Base-by-base conservation (phyloP, 2,113 vertebrate species). In the Chiloscyllium plagiosum region DNA sequence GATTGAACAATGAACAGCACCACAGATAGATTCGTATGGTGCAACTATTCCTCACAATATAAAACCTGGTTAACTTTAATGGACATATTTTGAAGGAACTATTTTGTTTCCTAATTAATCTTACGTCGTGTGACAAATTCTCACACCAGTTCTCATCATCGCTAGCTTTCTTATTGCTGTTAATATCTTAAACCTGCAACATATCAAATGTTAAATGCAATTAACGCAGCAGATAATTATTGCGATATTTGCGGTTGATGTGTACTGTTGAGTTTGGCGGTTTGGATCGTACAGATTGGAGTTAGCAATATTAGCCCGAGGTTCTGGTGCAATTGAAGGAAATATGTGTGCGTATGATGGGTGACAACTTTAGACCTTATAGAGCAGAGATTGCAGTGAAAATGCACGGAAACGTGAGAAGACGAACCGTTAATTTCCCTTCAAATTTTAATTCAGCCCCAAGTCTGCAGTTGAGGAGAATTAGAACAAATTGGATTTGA, bases 81-180 rank as follows among this genome's bases (percentile, higher is more conserved):
- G 33, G 22, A 15, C 47, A 95, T 37, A 29, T 26, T 95, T 95
- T 70, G 0, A 72, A 95, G 94, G 94, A 29, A 95, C 94, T 95
- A 95, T 70, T 95, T 95, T 95, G 94, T 26, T 29, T 52, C 68
- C 69, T 95, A 72, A 95, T 95, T 33, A 95, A 95, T 95, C 94
- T 95, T 95, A 15, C 33, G 42, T 72, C 24, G 69, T 29, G 94
- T 72, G 94, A 72, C 68, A 76, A 70, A 95, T 95, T 95, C 94
- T 20, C 94, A 95, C 94, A 95, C 94, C 69, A 70, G 68, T 42
- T 72, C 94, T 76, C 42, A 72, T 72, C 72, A 95, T 95, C 47
- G 94, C 17, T 26, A 47, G 42, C 52, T 26, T 50, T 72, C 52
- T 50, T 95, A 47, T 95, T 95, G 17, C 89, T 66, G 56, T 66